Percentiles rank a stretch among this genome's conserved stretches.
Conservation (phyloP, 2,113 vertebrate species). For the Xiphophorus couchianus region DNA sequence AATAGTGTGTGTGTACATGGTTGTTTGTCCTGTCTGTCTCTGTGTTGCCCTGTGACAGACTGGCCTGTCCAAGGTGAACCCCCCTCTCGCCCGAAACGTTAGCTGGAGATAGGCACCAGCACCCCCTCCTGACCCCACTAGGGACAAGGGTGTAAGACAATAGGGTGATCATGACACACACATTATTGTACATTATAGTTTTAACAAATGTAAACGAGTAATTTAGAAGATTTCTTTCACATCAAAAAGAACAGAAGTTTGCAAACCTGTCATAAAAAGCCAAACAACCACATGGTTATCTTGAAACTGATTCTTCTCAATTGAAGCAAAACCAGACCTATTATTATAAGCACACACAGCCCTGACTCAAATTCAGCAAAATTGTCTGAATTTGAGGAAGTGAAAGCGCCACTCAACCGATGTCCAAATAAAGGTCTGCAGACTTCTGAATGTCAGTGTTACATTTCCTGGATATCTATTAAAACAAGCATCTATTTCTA, state of each 20-base stretch:
- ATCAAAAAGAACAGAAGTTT: neutral
- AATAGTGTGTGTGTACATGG: too few relatives aligned
- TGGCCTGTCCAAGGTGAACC: too few relatives aligned
- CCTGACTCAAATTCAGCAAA: constrained; percentile 18
- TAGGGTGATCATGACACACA: neutral
- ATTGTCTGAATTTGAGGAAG: constrained; percentile 39
- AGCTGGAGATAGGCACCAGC: too few relatives aligned
- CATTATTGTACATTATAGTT: neutral
- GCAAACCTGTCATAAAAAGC: neutral
- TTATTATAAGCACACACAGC: neutral
- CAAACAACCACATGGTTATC: neutral
- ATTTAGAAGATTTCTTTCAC: neutral
- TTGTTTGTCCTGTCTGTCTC: too few relatives aligned
- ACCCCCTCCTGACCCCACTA: too few relatives aligned
- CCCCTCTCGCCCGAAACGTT: too few relatives aligned
- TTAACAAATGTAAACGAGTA: neutral
- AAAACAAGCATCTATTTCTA: neutral
- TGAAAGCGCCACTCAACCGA: constrained; percentile 36
- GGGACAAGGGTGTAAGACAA: too few relatives aligned
- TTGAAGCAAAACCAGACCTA: neutral
- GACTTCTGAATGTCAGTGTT: neutral
- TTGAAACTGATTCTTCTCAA: too few relatives aligned
- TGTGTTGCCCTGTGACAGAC: too few relatives aligned
- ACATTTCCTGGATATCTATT: constrained; percentile 21
- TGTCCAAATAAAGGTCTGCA: constrained; percentile 27